Conservation (phyloP, 2,113 vertebrate genomes). For the Galbula dea region DNA sequence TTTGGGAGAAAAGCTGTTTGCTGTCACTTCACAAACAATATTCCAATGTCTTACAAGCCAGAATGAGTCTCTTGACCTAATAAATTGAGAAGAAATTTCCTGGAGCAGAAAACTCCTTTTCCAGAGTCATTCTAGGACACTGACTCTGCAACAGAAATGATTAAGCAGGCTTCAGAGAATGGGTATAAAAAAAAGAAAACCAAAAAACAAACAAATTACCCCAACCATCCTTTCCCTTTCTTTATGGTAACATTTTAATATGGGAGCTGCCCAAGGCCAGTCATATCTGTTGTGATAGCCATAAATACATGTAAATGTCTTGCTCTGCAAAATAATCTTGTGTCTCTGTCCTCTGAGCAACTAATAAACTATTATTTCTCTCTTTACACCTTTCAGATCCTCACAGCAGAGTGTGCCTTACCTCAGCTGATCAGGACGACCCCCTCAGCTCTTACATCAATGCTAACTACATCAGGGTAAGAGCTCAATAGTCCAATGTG, state of each 20-base stretch:
- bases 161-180: not conserved
- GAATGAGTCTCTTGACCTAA: not conserved
- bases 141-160: not conserved
- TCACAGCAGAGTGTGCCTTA: constrained; percentile 96
- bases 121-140: not conserved
- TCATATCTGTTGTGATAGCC: not conserved
- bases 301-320: not conserved
- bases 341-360: not conserved
- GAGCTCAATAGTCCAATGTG: constrained; percentile 3
- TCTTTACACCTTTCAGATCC: constrained; percentile 81
- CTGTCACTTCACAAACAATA: not conserved
- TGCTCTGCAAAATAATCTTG: not conserved
- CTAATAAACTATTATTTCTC: not conserved
- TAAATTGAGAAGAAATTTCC: not conserved
- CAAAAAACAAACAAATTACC: not conserved
- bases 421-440: constrained; percentile 86
- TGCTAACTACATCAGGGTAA: constrained; percentile 95
- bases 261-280: not conserved
- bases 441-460: constrained; percentile 96
- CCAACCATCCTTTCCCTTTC: not conserved
- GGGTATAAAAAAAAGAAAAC: not conserved
- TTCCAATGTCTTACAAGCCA: not conserved
- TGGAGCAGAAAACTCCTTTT: constrained; percentile 12
- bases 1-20: not conserved
- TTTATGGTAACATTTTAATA: not conserved